Percentiles rank a stretch among this genome's conserved stretches.
Evolutionary conservation across 2,797 vertebrate genomes (phyloP).

Genomic region (Neosilurus mollespiculum): DNA sequence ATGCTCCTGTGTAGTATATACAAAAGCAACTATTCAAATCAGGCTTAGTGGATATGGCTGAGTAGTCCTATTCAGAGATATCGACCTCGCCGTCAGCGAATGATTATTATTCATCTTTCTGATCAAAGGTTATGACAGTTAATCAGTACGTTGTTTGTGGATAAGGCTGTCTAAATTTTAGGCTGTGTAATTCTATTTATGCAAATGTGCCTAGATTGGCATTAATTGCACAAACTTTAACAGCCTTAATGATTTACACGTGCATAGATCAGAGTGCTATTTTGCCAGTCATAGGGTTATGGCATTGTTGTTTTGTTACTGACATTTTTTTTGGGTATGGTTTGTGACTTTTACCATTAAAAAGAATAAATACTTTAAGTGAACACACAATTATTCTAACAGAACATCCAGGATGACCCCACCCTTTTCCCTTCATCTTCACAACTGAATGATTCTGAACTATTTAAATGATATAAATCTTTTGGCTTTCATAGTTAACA

Average conservation of each 20-base stretch:
- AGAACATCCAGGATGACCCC: neutral
- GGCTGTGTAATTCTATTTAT: neutral
- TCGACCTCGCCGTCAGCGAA: too few species aligned
- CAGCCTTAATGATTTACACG: constrained; percentile 3
- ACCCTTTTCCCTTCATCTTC: too few species aligned
- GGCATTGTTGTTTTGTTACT: neutral
- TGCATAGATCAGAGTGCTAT: neutral
- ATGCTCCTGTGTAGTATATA: too few species aligned
- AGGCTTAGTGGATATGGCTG: too few species aligned
- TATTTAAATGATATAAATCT: neutral
- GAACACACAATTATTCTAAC: neutral
- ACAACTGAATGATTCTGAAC: neutral
- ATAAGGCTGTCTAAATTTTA: neutral
- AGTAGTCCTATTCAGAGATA: too few species aligned
- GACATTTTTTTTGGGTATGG: too few species aligned
- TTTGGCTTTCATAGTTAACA: neutral
- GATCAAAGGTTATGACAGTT: neutral
- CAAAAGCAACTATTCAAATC: too few species aligned
- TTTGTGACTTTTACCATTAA: neutral
- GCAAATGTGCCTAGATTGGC: neutral
- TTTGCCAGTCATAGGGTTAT: neutral
- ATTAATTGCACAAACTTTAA: constrained; percentile 8
- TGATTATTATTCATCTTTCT: neutral
- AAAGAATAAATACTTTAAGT: neutral
- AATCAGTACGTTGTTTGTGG: neutral